Evolutionary conservation across 2,888 invertebrate species (phyloP).

Genomic region (Mermis nigrescens): DNA sequence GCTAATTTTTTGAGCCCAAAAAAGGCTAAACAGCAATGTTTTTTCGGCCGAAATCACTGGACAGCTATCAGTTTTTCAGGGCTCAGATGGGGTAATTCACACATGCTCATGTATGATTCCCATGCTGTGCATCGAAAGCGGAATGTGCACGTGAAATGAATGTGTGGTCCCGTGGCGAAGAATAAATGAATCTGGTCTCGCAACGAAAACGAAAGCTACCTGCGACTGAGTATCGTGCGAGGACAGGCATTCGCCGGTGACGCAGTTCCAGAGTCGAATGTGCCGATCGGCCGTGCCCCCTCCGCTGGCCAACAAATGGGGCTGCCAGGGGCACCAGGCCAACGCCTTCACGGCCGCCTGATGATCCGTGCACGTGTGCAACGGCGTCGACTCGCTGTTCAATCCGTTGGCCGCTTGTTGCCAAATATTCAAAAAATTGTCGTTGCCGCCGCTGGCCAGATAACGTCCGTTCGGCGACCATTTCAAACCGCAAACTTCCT

Average conservation of each 20-base stretch:
- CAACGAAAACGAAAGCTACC: slow-evolving; percentile 27
- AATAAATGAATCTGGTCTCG: too few species aligned
- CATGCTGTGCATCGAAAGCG: too few species aligned
- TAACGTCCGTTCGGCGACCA: slow-evolving; percentile 87
- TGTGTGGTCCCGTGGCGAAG: too few species aligned
- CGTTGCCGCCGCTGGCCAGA: slow-evolving; percentile 87
- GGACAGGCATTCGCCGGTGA: slow-evolving; percentile 52
- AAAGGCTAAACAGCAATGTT: too few species aligned
- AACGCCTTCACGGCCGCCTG: slow-evolving; percentile 80
- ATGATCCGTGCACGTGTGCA: slow-evolving; percentile 41
- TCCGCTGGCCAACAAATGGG: slow-evolving; percentile 70
- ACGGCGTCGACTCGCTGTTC: slow-evolving; percentile 34
- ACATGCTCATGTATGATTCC: too few species aligned
- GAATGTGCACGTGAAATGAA: neutral
- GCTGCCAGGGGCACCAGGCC: slow-evolving; percentile 94
- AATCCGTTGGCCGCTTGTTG: slow-evolving; percentile 33
- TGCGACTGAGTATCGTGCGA: slow-evolving; percentile 79
- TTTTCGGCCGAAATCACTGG: too few species aligned
- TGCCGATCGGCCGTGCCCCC: slow-evolving; percentile 85
- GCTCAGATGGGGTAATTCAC: too few species aligned
- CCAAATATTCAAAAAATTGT: slow-evolving; percentile 86
- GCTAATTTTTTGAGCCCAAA: too few species aligned
- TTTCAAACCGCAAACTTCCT: slow-evolving; percentile 65
- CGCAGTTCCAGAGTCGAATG: slow-evolving; percentile 42
- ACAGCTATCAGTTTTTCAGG: too few species aligned